Evolutionary conservation across 2,888 invertebrate genomes (phyloP).

Genomic region (Eupithecia vulgata): DNA sequence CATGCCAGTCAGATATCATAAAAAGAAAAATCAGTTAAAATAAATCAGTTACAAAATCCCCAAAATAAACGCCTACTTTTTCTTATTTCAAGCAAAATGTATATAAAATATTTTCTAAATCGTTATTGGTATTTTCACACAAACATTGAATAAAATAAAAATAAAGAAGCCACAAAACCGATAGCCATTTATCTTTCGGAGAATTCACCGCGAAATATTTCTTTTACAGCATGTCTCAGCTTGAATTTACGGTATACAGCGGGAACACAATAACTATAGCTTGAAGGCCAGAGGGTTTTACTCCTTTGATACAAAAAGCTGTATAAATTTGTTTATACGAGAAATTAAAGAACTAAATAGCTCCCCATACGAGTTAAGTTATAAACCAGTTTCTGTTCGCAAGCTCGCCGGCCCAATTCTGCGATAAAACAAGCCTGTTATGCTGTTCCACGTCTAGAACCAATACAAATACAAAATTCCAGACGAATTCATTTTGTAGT

Average conservation of each 20-base stretch:
- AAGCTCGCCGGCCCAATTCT: too few species aligned
- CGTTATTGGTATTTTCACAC: slow-evolving; percentile 4
- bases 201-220: slow-evolving; percentile 38
- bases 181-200: slow-evolving; percentile 30
- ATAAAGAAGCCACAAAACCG: slow-evolving; percentile 21
- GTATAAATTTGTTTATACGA: not conserved
- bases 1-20: not conserved
- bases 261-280: slow-evolving; percentile 39
- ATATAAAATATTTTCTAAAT: not conserved
- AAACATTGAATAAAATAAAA: slow-evolving; percentile 28
- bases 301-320: slow-evolving; percentile 3
- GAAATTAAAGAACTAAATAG: not conserved
- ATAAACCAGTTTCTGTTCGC: too few species aligned
- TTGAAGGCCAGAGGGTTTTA: not conserved
- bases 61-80: not conserved
- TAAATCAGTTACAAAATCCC: not conserved
- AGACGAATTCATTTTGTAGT: not conserved
- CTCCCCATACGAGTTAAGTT: too few species aligned
- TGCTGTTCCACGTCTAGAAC: not conserved
- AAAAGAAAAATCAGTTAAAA: not conserved
- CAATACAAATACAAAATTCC: not conserved
- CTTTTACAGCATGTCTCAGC: slow-evolving; percentile 42
- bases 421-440: not conserved
- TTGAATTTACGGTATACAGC: slow-evolving; percentile 42
- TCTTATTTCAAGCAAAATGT: not conserved